A percentile compares a stretch with the other conserved stretches of the same genome.
These are phyloP conservation scores for Galerucella nymphaeae DNA, from an alignment of 2,888 invertebrate species.

Conservation along the genomic window DNA sequence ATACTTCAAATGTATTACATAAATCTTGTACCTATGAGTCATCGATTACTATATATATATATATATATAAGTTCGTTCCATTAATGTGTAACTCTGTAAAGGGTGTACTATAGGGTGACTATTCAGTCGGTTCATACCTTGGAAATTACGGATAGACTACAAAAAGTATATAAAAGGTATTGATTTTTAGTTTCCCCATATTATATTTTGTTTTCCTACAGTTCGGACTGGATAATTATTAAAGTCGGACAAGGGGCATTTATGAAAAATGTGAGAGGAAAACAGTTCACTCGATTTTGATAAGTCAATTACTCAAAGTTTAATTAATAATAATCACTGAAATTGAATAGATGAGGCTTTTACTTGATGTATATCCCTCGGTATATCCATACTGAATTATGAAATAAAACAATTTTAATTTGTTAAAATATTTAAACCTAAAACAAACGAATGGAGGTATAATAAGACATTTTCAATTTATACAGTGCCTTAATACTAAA, in stretches of 20 bases:
- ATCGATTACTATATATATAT: background rate
- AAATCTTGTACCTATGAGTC: conserved; percentile 15
- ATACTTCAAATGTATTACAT: conserved; percentile 17
- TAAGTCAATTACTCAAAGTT: too few species aligned
- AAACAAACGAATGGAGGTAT: too few species aligned
- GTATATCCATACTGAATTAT: too few species aligned
- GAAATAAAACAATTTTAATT: too few species aligned
- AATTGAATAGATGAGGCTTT: too few species aligned
- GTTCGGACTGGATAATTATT: background rate
- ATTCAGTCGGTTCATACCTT: conserved; percentile 4
- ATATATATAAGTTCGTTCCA: background rate
- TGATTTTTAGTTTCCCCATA: conserved; percentile 2
- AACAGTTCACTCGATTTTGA: too few species aligned
- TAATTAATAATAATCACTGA: too few species aligned
- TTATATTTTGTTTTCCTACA: background rate
- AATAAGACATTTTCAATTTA: too few species aligned
- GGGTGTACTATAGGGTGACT: background rate
- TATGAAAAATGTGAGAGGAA: too few species aligned
- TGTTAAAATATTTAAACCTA: too few species aligned
- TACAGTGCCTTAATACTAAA: too few species aligned
- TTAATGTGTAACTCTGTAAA: background rate
- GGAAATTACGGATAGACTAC: background rate
- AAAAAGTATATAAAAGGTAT: conserved; percentile 2
- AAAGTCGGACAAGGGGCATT: background rate
- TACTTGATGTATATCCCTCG: too few species aligned